Evolutionary conservation across 2,888 invertebrate species (phyloP).

Genomic region (Leptinotarsa peninsularis): DNA sequence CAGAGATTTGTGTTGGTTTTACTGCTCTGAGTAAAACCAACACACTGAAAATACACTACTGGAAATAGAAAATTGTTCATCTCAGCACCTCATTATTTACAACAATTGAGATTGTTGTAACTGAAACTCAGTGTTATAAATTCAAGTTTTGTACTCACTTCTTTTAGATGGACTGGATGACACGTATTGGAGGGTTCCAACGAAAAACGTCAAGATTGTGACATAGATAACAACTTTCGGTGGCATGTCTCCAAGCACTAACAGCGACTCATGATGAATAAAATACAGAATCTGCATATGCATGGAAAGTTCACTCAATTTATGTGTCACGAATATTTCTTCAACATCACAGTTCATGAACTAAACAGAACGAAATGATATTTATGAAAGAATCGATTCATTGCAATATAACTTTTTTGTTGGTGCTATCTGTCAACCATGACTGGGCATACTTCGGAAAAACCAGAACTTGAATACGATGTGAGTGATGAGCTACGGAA

Average conservation of each 20-base stretch:
- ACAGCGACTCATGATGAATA: background rate
- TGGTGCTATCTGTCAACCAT: background rate
- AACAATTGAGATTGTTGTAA: too few species aligned
- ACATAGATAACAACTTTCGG: background rate
- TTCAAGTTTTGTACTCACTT: conserved; percentile 1
- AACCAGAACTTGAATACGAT: background rate
- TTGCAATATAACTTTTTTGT: background rate
- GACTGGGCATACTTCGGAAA: background rate
- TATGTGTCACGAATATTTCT: background rate
- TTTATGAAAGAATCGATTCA: background rate
- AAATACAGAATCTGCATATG: background rate
- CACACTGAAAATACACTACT: too few species aligned
- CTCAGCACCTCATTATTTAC: too few species aligned
- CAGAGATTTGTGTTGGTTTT: too few species aligned
- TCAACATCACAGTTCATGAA: background rate
- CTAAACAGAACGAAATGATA: background rate
- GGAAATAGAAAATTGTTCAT: too few species aligned
- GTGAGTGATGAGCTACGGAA: conserved; percentile 21
- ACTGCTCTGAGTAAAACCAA: too few species aligned
- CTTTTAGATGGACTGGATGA: conserved; percentile 17
- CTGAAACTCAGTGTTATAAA: too few species aligned
- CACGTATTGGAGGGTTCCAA: conserved; percentile 3
- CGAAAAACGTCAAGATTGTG: background rate
- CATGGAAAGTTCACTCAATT: background rate
- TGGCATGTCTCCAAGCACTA: conserved; percentile 7